Evolutionary conservation across 2,113 vertebrate genomes (phyloP), one percentile per base, ranked within the genome.

Genomic region (Anas platyrhynchos): DNA sequence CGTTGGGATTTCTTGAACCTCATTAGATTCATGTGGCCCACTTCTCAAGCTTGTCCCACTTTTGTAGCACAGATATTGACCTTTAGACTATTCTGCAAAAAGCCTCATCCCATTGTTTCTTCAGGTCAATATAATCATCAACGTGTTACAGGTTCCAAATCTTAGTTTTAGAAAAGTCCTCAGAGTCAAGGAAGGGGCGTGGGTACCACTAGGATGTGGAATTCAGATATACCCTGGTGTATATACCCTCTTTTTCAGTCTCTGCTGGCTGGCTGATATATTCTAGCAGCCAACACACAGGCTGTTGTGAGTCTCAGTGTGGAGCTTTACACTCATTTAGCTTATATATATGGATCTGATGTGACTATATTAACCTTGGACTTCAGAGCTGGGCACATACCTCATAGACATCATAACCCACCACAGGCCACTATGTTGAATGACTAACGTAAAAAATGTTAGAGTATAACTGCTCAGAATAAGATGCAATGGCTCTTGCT

Each of bases 351-450:
- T 7, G 52, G 17, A 87, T 38, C 7, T 8, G 61, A 16, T 0
- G 0, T 44, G 23, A 27, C 18, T 8, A 11, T 18, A 11, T n/a
- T 79, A 75, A 61, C 38, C 7, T 20, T 61, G 31, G 44, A 75
- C 14, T 75, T 79, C 44, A 71, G 62, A 83, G 44, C n/a, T 75
- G 31, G 7, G 20, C 31, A 18, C 26, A 31, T 8, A 69, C 11
- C 12, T 36, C 29, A 31, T 17, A 55, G 73, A 11, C 22, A 61
- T 23, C n/a, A 44, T 10, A 73, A 78, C 46, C 82, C 7, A 6
- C n/a, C 1, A 0, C 21, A 78, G 63, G 25, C 1, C 16, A 25
- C 43, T 68, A 3, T 27, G 29, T 2, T 63, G n/a, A 74, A 69
- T 65, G 29, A 6, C 34, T 41, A 54, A 74, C 10, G 5, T 20